These are phyloP conservation scores for Rhynchomys soricoides DNA, from an alignment of 2,113 vertebrate genomes.

Conservation along the genomic window DNA sequence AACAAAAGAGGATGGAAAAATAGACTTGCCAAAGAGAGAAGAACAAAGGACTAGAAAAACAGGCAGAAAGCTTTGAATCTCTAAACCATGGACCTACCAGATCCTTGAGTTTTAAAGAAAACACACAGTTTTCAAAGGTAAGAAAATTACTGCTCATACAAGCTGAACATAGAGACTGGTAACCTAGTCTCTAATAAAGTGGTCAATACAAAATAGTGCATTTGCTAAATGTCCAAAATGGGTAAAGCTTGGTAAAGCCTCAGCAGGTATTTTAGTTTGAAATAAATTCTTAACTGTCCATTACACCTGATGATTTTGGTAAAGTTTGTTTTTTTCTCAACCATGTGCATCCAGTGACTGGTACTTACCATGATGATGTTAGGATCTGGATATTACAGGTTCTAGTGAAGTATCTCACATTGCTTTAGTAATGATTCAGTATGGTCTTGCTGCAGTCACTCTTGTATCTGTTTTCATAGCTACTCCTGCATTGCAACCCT, in stretches of 20 bases:
- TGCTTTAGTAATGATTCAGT: background rate
- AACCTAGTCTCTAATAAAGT: background rate
- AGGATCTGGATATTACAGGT: too few relatives aligned
- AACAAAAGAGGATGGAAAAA: background rate
- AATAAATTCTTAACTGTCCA: background rate
- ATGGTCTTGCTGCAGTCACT: background rate
- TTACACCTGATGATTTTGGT: background rate
- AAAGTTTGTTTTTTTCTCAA: background rate
- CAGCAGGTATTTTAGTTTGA: background rate
- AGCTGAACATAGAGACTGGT: background rate
- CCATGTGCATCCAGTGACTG: rapidly evolving
- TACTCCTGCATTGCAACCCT: background rate
- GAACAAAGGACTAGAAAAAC: background rate
- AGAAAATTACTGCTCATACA: background rate
- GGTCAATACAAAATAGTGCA: too few relatives aligned
- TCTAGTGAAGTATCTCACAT: background rate
- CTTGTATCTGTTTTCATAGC: background rate
- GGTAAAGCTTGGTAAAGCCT: background rate
- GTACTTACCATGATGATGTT: rapidly evolving
- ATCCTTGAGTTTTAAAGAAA: background rate
- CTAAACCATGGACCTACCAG: background rate
- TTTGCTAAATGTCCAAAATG: background rate
- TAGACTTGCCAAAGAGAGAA: constrained; percentile 8
- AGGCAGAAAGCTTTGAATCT: background rate
- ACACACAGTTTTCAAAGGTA: background rate